These are phyloP conservation scores for Alloscopus bannaensis DNA, from an alignment of 2,888 invertebrate genomes.

Conservation along the genomic window DNA sequence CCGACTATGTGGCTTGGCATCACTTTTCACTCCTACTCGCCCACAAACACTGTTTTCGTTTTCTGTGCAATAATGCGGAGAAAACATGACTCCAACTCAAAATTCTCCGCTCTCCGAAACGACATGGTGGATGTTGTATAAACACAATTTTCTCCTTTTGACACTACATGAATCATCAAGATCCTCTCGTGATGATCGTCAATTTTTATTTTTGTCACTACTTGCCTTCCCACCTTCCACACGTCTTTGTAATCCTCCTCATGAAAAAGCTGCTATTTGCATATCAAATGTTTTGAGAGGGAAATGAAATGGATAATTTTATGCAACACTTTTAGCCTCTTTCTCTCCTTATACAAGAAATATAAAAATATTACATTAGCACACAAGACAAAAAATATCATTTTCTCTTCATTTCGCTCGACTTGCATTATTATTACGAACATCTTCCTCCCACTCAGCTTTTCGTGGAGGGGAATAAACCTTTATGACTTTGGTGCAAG, in stretches of 20 bases:
- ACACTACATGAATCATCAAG: slow-evolving; percentile 6
- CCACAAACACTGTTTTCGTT: neutral
- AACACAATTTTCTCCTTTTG: neutral
- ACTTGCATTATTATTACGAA: slow-evolving; percentile 40
- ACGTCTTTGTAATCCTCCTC: neutral
- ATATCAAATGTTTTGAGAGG: too few species aligned
- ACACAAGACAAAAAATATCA: neutral
- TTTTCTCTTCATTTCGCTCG: slow-evolving; percentile 41
- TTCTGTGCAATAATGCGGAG: too few species aligned
- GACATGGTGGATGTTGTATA: too few species aligned
- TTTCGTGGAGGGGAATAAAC: too few species aligned
- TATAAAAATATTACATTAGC: too few species aligned
- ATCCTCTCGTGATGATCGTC: too few species aligned
- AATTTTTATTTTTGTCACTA: too few species aligned
- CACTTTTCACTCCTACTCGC: neutral
- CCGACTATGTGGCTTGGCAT: slow-evolving; percentile 36
- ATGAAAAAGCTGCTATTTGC: neutral
- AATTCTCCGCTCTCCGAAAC: too few species aligned
- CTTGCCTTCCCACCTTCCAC: neutral
- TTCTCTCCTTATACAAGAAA: too few species aligned
- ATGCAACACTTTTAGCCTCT: too few species aligned
- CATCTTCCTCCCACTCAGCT: slow-evolving; percentile 18
- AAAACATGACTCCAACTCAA: too few species aligned
- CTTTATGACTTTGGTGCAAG: slow-evolving; percentile 33
- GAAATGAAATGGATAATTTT: slow-evolving; percentile 54